Percentiles rank a stretch among this genome's conserved stretches.
Conservation (phyloP, 2,888 invertebrate species). For the Candidula unifasciata region DNA sequence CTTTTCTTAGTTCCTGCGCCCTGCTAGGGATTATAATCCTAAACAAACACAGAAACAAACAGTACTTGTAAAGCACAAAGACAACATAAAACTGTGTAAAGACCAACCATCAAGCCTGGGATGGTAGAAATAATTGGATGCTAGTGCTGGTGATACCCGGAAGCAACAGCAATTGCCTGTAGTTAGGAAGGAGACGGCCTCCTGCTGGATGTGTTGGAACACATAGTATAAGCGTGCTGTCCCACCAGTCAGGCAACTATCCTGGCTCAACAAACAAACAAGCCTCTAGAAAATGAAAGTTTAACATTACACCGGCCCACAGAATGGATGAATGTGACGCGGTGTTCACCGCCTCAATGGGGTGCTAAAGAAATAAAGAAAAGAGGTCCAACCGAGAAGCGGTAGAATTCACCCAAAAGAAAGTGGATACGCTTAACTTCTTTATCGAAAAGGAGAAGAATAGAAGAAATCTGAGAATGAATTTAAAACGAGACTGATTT, state of each 20-base stretch:
- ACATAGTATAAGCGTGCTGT: constrained; percentile 6
- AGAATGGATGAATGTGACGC: constrained; percentile 26
- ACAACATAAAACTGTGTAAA: background rate
- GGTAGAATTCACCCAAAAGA: background rate
- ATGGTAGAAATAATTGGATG: constrained; percentile 29
- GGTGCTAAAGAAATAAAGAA: background rate
- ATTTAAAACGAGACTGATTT: background rate
- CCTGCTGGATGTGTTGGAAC: constrained; percentile 33
- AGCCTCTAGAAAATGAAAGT: constrained; percentile 40
- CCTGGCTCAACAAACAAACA: background rate
- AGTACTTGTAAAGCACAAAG: too few relatives aligned
- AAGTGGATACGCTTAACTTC: constrained; percentile 21
- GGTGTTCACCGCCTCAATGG: constrained; percentile 30
- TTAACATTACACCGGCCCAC: constrained; percentile 29
- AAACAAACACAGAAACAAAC: too few relatives aligned
- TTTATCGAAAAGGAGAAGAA: background rate
- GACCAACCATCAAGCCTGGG: background rate
- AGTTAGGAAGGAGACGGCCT: constrained; percentile 4
- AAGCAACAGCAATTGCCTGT: background rate
- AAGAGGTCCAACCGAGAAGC: constrained; percentile 9
- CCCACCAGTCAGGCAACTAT: constrained; percentile 34
- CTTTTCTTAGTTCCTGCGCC: too few relatives aligned
- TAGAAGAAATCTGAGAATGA: background rate
- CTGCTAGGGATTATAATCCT: too few relatives aligned
- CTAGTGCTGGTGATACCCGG: constrained; percentile 10